Evolutionary conservation across 2,797 vertebrate genomes (phyloP).

Genomic region (Phoebastria nigripes): DNA sequence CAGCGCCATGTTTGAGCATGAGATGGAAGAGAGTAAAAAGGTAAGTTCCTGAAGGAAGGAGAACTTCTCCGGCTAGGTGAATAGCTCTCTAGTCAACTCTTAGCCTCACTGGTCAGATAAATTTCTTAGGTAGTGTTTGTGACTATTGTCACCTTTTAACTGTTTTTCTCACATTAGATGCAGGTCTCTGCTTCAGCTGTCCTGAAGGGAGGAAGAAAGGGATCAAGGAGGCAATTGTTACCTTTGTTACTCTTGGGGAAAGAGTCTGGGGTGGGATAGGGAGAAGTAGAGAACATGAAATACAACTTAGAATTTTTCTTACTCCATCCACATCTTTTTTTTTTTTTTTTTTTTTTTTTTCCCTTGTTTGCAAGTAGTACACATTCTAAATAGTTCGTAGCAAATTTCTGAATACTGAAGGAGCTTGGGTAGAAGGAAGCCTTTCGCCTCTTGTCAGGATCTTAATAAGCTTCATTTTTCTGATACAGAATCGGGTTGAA

Average conservation of each 20-base stretch:
- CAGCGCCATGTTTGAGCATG: constrained; percentile 92
- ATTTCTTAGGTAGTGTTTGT: neutral
- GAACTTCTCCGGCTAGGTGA: neutral
- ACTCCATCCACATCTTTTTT: neutral
- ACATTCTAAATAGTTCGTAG: neutral
- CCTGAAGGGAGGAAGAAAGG: neutral
- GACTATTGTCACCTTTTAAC: neutral
- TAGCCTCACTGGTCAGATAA: neutral
- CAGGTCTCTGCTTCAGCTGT: neutral
- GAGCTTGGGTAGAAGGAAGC: neutral
- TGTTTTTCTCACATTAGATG: neutral
- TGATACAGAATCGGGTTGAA: constrained; percentile 90
- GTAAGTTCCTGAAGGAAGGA: constrained; percentile 63
- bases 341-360: neutral
- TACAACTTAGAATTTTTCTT: neutral
- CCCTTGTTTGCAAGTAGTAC: neutral
- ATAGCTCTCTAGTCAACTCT: neutral
- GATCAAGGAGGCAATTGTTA: neutral
- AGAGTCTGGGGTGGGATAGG: neutral
- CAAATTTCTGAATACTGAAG: neutral
- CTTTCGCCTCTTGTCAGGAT: neutral
- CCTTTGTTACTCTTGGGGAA: neutral
- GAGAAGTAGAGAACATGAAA: neutral
- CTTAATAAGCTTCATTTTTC: neutral
- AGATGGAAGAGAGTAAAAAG: constrained; percentile 93